Conservation (phyloP, 1,140 invertebrate genomes). For the Callitettix versicolor region DNA sequence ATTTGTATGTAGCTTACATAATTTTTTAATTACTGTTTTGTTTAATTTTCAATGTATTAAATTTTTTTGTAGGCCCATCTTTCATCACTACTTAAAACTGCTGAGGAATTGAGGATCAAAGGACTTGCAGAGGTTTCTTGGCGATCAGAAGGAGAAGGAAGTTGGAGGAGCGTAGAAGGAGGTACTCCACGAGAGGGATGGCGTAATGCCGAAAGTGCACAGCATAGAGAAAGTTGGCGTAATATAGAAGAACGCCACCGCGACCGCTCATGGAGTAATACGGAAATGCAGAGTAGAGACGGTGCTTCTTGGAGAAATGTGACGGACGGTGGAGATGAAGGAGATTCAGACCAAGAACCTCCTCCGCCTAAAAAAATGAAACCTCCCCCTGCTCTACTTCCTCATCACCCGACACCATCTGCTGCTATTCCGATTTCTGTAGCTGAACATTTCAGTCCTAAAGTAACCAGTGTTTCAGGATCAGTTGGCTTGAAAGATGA, state of each 20-base stretch:
- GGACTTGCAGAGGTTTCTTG: conserved; percentile 80
- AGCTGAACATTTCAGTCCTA: conserved; percentile 37
- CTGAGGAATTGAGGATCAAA: conserved; percentile 83
- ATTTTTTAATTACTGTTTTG: neutral
- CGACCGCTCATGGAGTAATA: neutral
- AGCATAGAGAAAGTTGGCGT: conserved; percentile 18
- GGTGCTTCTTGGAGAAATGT: neutral
- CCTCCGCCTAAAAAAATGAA: conserved; percentile 30
- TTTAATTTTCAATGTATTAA: neutral
- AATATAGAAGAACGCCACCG: conserved; percentile 18
- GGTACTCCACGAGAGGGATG: neutral
- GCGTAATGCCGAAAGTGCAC: neutral
- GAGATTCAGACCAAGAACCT: conserved; percentile 32
- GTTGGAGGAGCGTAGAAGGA: conserved; percentile 23
- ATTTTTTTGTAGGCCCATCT: conserved; percentile 55
- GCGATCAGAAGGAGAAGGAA: conserved; percentile 33
- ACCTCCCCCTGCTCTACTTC: conserved; percentile 31
- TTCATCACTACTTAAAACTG: conserved; percentile 76
- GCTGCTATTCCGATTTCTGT: conserved; percentile 27
- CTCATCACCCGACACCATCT: conserved; percentile 32
- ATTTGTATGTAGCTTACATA: no score
- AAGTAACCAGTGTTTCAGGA: conserved; percentile 41
- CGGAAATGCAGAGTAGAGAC: neutral
- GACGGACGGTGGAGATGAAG: conserved; percentile 23
- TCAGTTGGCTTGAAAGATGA: conserved; percentile 32